phyloP scores from a whole-genome alignment of 2,888 invertebrate genomes.

The Criorhina ranunculi region DNA sequence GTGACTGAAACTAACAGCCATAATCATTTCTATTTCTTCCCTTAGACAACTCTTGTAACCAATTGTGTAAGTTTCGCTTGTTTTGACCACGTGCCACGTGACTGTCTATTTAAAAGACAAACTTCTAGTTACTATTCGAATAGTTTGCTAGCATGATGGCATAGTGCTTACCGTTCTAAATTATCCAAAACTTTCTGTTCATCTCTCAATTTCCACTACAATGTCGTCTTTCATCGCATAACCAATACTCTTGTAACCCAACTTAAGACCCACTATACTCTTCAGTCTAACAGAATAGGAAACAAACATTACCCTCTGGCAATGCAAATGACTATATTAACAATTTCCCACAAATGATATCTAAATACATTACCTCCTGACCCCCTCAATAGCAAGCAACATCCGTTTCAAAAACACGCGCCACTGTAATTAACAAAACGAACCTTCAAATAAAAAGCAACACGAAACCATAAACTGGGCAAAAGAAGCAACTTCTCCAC shows the following conservation, averaged over 20 bases:
- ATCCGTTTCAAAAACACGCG: slow-evolving; percentile 46
- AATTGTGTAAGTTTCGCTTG: too few species aligned
- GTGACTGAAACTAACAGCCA: too few species aligned
- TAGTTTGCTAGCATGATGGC: too few species aligned
- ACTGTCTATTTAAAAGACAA: too few species aligned
- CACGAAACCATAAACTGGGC: slow-evolving; percentile 24
- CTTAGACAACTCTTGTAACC: too few species aligned
- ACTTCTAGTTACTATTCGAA: too few species aligned
- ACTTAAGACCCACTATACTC: neutral
- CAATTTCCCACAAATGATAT: slow-evolving; percentile 12
- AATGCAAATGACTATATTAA: slow-evolving; percentile 20
- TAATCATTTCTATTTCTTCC: too few species aligned
- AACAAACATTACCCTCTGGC: neutral
- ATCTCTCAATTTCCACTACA: neutral
- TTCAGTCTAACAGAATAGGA: neutral
- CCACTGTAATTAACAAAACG: slow-evolving; percentile 46
- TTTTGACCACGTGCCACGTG: too few species aligned
- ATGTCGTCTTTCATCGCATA: neutral
- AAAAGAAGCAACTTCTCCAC: slow-evolving; percentile 7
- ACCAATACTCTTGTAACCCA: neutral
- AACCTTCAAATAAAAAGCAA: slow-evolving; percentile 23
- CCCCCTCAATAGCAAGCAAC: neutral
- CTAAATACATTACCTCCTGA: neutral
- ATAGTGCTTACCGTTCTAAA: too few species aligned
- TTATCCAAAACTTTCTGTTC: neutral